These are phyloP conservation scores for Tiliacea citrago DNA, from an alignment of 2,888 invertebrate species.

Conservation along the genomic window DNA sequence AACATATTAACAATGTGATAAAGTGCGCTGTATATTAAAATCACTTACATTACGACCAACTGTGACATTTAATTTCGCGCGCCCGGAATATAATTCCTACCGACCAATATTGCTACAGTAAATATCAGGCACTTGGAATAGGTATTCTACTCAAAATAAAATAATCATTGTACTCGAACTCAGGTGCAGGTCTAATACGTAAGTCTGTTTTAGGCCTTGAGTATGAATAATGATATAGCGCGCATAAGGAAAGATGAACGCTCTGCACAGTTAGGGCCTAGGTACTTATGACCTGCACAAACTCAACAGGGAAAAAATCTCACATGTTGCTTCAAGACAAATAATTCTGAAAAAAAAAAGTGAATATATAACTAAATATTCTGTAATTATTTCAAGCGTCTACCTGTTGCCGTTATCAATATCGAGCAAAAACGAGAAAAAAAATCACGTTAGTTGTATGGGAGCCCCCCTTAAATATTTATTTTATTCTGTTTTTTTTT, in stretches of 20 bases:
- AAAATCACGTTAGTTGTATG: too few relatives aligned
- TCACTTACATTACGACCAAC: slow-evolving; percentile 56
- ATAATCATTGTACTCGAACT: slow-evolving; percentile 42
- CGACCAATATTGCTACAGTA: slow-evolving; percentile 40
- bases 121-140: slow-evolving; percentile 35
- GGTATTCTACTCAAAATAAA: slow-evolving; percentile 45
- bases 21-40: slow-evolving; percentile 51
- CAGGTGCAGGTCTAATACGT: slow-evolving; percentile 44
- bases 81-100: slow-evolving; percentile 39
- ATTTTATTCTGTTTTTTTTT: too few relatives aligned
- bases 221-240: slow-evolving; percentile 38
- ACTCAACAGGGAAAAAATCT: not conserved
- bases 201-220: slow-evolving; percentile 26
- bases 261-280: not conserved
- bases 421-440: too few relatives aligned
- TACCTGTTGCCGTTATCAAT: too few relatives aligned
- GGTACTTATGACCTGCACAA: not conserved
- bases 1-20: slow-evolving; percentile 55
- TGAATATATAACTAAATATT: too few relatives aligned
- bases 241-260: not conserved
- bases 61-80: slow-evolving; percentile 53
- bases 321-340: not conserved
- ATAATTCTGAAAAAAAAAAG: not conserved
- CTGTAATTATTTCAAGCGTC: too few relatives aligned
- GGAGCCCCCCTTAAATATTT: too few relatives aligned